Base-by-base conservation (phyloP, 2,113 vertebrate species). In the Toxotes jaculatrix region DNA sequence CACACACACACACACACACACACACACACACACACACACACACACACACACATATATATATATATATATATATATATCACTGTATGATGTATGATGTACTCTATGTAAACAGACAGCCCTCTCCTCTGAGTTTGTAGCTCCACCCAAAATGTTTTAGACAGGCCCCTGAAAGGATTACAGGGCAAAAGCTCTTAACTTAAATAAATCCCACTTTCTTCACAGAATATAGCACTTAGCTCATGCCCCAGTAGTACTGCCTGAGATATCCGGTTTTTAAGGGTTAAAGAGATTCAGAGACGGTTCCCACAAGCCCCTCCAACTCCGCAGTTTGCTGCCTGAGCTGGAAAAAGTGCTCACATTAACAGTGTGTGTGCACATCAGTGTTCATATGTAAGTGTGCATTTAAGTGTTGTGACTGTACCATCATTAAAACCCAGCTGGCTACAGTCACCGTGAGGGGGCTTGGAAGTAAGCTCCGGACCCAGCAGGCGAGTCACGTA, bases 341-440 rank as follows among this genome's bases (percentile, higher is more conserved):
- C 71, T 43, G 69, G 60, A 42, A 75, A 79, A 79, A 56, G 61
- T 61, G 32, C 65, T 68, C 34, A 55, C 57, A 63, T 74, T 61
- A 55, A 21, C 19, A n/a, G 5, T 32, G 62, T 59, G 38, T 43
- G 27, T 1, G 43, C 0, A 1, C 21, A 53, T 64, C 13, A 27
- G 13, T 63, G 21, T 79, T 59, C 36, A 11, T 59, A 27, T 27
- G 27, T 27, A 27, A 27, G 23, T 16, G 55, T n/a, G 69, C 56
- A 43, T 23, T 55, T 77, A 63, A 81, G 80, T 75, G 53, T 43
- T 77, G 74, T 62, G 61, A 71, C 68, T 79, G 70, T 45, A 43
- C 70, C 45, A 17, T 86, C 71, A 75, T 81, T 88, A 88, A 86
- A 57, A 74, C 76, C 55, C 83, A 82, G 69, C 82, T 85, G 87